Evolutionary conservation across 1,140 invertebrate genomes (phyloP), one percentile per base, ranked within the genome.

Genomic region (Danaus melanippus): DNA sequence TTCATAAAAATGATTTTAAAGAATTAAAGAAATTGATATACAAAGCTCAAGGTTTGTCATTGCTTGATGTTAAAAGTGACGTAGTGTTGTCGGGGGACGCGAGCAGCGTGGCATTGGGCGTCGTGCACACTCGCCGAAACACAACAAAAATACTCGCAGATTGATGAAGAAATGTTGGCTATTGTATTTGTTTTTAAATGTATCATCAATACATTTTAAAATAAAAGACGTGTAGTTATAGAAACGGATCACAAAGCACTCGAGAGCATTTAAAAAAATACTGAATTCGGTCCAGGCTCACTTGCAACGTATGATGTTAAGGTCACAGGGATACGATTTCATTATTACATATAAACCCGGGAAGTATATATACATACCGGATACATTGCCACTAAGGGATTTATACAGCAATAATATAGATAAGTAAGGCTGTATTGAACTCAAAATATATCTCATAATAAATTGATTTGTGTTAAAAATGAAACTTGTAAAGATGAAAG

Each of bases 241-340:
- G 57, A 88, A 62, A 87, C 79, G 0, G 87, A 89, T 56, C 86
- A 89, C 54, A 87, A 85, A 54, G 84, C 87, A 10, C 41, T 89
- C 11, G 74, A 82, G 42, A 45, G 58, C 3, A 73, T 89, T 10
- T 83, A 44, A 88, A 89, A 67, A 48, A 74, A 12, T 89, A 49
- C 49, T n/a, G n/a, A n/a, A 68, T 12, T 69, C 71, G 41, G 75
- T 82, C 6, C 69, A 80, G 7, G 64, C 61, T 47, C 67, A 78
- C 56, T 58, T 87, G 9, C 77, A 76, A 49, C 50, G 69, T n/a
- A 65, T 74, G 64, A 51, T 70, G 44, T 10, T 64, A 10, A 45
- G 60, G 2, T 15, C 58, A 1, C 64, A 67, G 39, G 50, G 59
- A 1, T 67, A 54, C 42, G 58, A 69, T 45, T 50, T 67, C 10